phyloP scores from a whole-genome alignment of 2,797 vertebrate genomes.

The Hemibagrus guttatus region DNA sequence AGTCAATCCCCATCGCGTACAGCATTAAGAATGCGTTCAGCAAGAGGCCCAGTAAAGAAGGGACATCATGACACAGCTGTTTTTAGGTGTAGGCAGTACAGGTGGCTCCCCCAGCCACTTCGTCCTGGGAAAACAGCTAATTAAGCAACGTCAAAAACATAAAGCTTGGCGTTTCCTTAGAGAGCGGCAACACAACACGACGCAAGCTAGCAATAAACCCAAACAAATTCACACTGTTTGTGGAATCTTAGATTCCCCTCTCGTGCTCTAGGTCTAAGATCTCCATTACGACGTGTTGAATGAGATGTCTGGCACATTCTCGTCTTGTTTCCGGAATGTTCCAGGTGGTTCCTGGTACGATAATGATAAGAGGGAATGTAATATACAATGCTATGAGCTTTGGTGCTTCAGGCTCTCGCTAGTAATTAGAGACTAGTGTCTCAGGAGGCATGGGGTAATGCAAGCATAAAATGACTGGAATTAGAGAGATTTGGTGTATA shows the following conservation, averaged over 20 bases:
- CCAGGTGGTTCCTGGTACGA: slow-evolving; percentile 55
- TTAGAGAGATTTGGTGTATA: neutral
- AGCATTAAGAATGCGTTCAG: slow-evolving; percentile 70
- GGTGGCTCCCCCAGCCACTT: slow-evolving; percentile 66
- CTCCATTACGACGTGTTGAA: slow-evolving; percentile 54
- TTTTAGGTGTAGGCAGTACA: slow-evolving; percentile 69
- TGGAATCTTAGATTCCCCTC: slow-evolving; percentile 57
- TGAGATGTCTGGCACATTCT: slow-evolving; percentile 59
- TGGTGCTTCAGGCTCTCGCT: neutral
- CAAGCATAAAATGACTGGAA: slow-evolving; percentile 1
- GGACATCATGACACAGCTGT: slow-evolving; percentile 65
- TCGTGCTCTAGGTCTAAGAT: slow-evolving; percentile 45
- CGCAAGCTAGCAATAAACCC: slow-evolving; percentile 49
- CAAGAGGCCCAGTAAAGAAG: slow-evolving; percentile 60
- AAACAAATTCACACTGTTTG: slow-evolving; percentile 46
- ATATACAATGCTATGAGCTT: neutral
- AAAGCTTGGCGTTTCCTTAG: slow-evolving; percentile 62
- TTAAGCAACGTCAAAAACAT: slow-evolving; percentile 76
- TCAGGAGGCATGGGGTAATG: neutral
- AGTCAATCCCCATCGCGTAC: slow-evolving; percentile 67
- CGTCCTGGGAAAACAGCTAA: slow-evolving; percentile 74
- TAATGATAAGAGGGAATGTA: slow-evolving; percentile 57
- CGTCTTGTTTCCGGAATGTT: slow-evolving; percentile 55
- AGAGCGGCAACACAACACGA: slow-evolving; percentile 60
- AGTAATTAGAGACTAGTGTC: slow-evolving; percentile 18